Conservation (phyloP, 2,888 invertebrate species). For the Hydraecia micacea region DNA sequence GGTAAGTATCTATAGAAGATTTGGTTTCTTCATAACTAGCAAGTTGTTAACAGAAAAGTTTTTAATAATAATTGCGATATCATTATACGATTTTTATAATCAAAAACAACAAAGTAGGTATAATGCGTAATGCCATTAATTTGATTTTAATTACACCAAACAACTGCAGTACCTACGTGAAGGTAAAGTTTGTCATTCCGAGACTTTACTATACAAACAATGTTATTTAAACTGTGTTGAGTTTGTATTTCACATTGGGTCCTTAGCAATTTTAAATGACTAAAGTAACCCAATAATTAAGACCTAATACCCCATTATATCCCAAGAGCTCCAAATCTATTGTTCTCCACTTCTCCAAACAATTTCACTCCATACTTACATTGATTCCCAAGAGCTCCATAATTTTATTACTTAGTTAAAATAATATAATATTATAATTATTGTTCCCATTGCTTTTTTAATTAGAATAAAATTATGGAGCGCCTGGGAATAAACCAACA, state of each 20-base stretch:
- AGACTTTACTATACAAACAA: neutral
- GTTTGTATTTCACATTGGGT: neutral
- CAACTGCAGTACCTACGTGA: neutral
- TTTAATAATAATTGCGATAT: constrained; percentile 19
- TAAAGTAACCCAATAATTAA: neutral
- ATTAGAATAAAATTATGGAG: too few species aligned
- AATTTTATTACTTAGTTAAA: too few species aligned
- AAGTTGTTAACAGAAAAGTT: constrained; percentile 30
- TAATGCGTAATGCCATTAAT: constrained; percentile 9
- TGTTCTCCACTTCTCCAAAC: too few species aligned
- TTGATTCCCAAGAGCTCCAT: too few species aligned
- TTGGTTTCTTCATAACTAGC: neutral
- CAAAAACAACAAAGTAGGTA: neutral
- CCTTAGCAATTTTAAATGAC: neutral
- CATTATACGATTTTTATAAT: neutral
- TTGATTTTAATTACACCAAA: constrained; percentile 15
- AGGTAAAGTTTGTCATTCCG: neutral
- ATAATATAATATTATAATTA: too few species aligned
- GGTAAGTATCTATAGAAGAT: neutral
- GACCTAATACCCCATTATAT: neutral
- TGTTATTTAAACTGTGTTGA: neutral
- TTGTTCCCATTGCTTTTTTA: too few species aligned
- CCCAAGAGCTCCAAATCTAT: too few species aligned
- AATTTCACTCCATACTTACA: too few species aligned
- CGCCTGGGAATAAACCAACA: too few species aligned